Evolutionary conservation across 2,888 invertebrate genomes (phyloP), one percentile per base, ranked within the genome.

Genomic region (Eueremaeus valkanovi): DNA sequence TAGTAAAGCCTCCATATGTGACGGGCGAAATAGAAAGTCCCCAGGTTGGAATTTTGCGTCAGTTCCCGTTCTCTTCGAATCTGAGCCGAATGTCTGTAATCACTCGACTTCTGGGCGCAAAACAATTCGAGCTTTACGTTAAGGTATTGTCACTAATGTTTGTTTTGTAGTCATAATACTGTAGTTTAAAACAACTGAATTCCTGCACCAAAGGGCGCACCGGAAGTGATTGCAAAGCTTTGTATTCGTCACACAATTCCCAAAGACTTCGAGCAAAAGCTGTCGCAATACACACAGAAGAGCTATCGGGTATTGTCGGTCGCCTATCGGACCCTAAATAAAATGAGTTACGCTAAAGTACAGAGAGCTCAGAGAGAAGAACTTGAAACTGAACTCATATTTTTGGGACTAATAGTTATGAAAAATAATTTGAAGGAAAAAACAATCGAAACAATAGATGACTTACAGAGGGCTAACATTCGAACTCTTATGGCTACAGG

Each of bases 371-470:
- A 72, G 18, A 40, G 85, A 76, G 83, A 84, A 77, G 81, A 83
- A 73, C 81, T 85, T 58, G 86, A 86, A 79, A 80, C 81, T 72
- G 82, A 85, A 76, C 80, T 86, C 77, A 81, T 79, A 13, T 85
- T 86, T 78, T 80, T 85, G 31, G 86, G 85, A 3, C 88, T 99
- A 79, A 90, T 99, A 18, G 90, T 99, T 5, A 88, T 99, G 86
- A 98, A 99, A 84, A 99, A 99, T 84, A 88, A 95, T 0, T 85
- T 99, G 74, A 98, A 98, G 82, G 89, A 90, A 0, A 92, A 94
- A 81, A 95, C 95, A 0, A 88, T 89, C n/a, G 83, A 84, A 3
- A 84, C 85, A 49, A 85, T 86, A 29, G 78, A 81, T 61, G 81
- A 82, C 29, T 81, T 86, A 58, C 81, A 80, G 5, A 78, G 79